Base-by-base conservation (phyloP, 2,113 vertebrate species). In the rat (Rattus norvegicus) region DNA sequence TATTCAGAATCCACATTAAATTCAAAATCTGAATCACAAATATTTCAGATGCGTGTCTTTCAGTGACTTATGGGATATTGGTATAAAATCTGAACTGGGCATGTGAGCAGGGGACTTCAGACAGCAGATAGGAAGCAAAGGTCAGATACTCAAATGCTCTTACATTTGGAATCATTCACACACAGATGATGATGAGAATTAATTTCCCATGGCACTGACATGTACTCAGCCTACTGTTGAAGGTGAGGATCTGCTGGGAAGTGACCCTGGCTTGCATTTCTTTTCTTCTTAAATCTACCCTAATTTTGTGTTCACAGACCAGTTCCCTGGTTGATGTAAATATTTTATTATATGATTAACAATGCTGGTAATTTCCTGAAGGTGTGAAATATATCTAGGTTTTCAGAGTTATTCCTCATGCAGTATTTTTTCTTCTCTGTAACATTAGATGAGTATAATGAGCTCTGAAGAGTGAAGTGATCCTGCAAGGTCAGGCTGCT, bases 381-480 rank as follows among this genome's bases (percentile, higher is more conserved):
- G 80, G 4, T 88, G 16, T 83, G 52, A 85, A 97, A 70, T 83
- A 86, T 90, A 24, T 91, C 26, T 88, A 43, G 63, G 52, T 39
- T 85, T 95, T 95, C 49, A 92, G 59, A 91, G 59, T 80, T 56
- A 26, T 77, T 96, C 84, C n/a, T 67, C 11, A 61, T 81, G 39
- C 33, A 86, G 77, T 95, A 72, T 65, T 65, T 1, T 84, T 80
- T 85, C 88, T 87, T 12, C 4, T 79, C 24, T 47, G 72, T 49
- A 85, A 47, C 85, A 76, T 54, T n/a, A 85, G 43, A 61, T 72
- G 80, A 87, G 87, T 94, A 95, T 94, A 70, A 72, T 93, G 13
- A 96, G 17, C 7, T 7, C 3, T 3, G 30, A 52, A 84, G 28
- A 96, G 12, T 39, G 93, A 90, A 94, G n/a, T 65, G n/a, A 79